A percentile compares a stretch with the other conserved stretches of the same genome.
Conservation (phyloP, 2,888 invertebrate species). For the Xanthorhoe spadicearia region DNA sequence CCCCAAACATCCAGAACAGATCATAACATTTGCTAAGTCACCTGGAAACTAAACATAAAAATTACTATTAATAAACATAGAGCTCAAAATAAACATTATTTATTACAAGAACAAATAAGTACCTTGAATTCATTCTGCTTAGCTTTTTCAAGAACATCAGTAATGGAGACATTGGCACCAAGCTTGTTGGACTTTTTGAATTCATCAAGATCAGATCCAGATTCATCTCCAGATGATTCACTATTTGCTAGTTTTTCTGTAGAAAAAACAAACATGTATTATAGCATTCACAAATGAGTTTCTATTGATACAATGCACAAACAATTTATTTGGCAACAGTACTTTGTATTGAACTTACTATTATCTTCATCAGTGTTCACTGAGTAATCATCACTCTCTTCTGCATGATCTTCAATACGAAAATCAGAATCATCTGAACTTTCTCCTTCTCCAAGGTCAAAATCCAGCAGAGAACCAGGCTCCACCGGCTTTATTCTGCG, state of each 20-base stretch:
- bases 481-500: slow-evolving; percentile 92
- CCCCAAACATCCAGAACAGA: slow-evolving; percentile 97
- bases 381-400: slow-evolving; percentile 90
- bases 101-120: slow-evolving; percentile 5
- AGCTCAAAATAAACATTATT: not conserved
- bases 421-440: slow-evolving; percentile 98
- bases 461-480: slow-evolving; percentile 90
- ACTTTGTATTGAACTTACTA: slow-evolving; percentile 64
- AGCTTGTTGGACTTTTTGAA: slow-evolving; percentile 70
- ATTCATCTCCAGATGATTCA: slow-evolving; percentile 69
- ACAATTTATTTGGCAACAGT: not conserved
- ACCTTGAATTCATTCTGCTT: slow-evolving; percentile 79
- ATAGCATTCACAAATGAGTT: not conserved
- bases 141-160: slow-evolving; percentile 72
- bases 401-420: slow-evolving; percentile 93
- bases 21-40: slow-evolving; percentile 88
- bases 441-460: slow-evolving; percentile 94
- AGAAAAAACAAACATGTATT: not conserved
- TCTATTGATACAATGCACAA: not conserved
- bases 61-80: not conserved
- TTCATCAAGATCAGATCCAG: slow-evolving; percentile 74
- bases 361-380: slow-evolving; percentile 88
- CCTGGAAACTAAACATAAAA: slow-evolving; percentile 66
- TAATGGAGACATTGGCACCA: slow-evolving; percentile 68
- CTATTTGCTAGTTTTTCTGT: slow-evolving; percentile 61